A percentile compares a stretch with the other conserved stretches of the same genome.
Conservation (phyloP, 2,113 vertebrate genomes). For the Halcyon senegalensis region DNA sequence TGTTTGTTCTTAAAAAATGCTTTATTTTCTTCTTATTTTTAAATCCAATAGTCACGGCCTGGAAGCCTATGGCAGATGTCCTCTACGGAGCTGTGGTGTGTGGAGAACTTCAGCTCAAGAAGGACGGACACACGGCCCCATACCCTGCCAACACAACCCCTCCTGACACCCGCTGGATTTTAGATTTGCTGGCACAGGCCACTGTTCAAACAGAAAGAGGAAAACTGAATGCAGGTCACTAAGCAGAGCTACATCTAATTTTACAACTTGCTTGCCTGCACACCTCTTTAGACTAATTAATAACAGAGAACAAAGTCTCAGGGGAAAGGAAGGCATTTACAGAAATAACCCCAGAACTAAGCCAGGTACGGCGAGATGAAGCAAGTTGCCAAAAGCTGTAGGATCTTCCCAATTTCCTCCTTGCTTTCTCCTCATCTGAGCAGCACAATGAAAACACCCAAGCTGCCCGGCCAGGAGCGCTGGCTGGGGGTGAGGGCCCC, state of each 20-base stretch:
- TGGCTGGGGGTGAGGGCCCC: fast-evolving
- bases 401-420: background rate
- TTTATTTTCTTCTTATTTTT: background rate
- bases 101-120: background rate
- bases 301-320: background rate
- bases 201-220: background rate
- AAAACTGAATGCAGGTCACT: background rate
- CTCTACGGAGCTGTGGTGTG: background rate
- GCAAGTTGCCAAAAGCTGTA: background rate
- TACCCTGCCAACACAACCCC: background rate
- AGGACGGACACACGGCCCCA: background rate
- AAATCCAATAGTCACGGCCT: background rate
- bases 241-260: background rate
- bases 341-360: background rate
- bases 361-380: background rate
- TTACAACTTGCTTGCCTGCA: background rate
- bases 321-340: background rate
- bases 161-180: no score
- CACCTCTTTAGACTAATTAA: background rate
- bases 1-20: background rate
- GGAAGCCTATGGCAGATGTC: background rate
- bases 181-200: background rate
- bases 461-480: fast-evolving
- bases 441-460: fast-evolving
- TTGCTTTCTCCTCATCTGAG: background rate